Evolutionary conservation across 1,140 invertebrate species (phyloP), one percentile per base, ranked within the genome.

Genomic region (Drosophila sp.): DNA sequence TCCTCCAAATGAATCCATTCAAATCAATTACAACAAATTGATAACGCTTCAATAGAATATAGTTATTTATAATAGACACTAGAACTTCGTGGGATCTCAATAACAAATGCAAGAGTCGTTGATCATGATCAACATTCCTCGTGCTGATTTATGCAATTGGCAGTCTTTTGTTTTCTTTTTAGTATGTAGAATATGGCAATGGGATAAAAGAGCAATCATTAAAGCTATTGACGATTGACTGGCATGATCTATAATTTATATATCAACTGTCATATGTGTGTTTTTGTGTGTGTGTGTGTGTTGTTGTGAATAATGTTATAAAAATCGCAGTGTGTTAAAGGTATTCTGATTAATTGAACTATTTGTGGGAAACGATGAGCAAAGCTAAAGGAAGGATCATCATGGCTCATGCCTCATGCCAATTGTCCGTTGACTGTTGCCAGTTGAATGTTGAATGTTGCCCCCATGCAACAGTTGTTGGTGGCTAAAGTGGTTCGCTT

Each of bases 181-280:
- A n/a, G n/a, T n/a, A n/a, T n/a, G 6, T 21, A 29, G 67, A 21
- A 58, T 53, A 14, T 16, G 7, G 0, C n/a, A 18, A 18, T n/a
- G 1, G 14, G 18, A 46, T 46, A 29, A 43, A 77, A 69, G 71
- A 67, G 57, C 65, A 13, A 57, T 81, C 82, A 74, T 81, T 84
- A 78, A 78, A 67, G 56, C 74, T 80, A 81, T 84, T 84, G 81
- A 87, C 74, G 77, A 70, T 81, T 84, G 81, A 84, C 78, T 81
- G 81, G 84, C 80, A 76, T 72, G 82, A 81, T 87, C 82, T 87
- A 81, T 87, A 84, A 84, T 87, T 84, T 84, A 84, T 84, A 81
- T 72, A 87, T 84, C 80, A 86, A 70, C 72, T 70, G 48, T 45
- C 4, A 6, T 36, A 9, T 13, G 48, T 27, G 50, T 8, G 25